Evolutionary conservation across 2,113 vertebrate species (phyloP), one percentile per base, ranked within the genome.

Genomic region (Coracopsis vasa): DNA sequence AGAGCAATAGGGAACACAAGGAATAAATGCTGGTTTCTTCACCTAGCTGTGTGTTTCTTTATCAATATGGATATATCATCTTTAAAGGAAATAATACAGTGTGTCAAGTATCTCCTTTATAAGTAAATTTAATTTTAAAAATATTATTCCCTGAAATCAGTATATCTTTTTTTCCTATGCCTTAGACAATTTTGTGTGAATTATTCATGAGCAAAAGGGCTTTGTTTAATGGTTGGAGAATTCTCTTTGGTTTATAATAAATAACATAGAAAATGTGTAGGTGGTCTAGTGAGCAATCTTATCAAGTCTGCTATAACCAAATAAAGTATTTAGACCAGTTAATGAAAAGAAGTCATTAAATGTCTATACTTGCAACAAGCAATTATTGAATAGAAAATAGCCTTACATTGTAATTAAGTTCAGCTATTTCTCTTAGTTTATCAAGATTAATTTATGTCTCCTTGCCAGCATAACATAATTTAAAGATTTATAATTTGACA

Each of bases 331-430:
- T 83, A 90, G 37, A 83, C 18, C 28, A 80, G 88, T 77, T 92
- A 94, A 95, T 94, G 86, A 95, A 88, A 90, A 94, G 23, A 87
- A 82, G 66, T 67, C 42, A 77, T 93, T 96, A 70, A 88, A 88
- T 27, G n/a, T 69, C 41, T 69, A 70, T 80, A 72, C 13, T 83
- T 60, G 21, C 18, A 95, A 92, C 48, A 77, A 92, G 84, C 9
- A 86, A 70, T 93, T 93, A 80, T 2, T 27, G n/a, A 83, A 51
- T 44, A 56, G 67, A 73, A 85, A 92, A 90, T 45, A 77, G 37
- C 27, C n/a, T 92, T 80, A 88, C 81, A 90, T 51, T 61, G 71
- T 88, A 95, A 93, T 93, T 92, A 83, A 86, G 13, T 82, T 94
- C n/a, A 88, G 77, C 12, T 39, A 7, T 88, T 81, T 75, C 11